Evolutionary conservation across 2,113 vertebrate species (phyloP).

Genomic region (Ceuthmochares aereus): DNA sequence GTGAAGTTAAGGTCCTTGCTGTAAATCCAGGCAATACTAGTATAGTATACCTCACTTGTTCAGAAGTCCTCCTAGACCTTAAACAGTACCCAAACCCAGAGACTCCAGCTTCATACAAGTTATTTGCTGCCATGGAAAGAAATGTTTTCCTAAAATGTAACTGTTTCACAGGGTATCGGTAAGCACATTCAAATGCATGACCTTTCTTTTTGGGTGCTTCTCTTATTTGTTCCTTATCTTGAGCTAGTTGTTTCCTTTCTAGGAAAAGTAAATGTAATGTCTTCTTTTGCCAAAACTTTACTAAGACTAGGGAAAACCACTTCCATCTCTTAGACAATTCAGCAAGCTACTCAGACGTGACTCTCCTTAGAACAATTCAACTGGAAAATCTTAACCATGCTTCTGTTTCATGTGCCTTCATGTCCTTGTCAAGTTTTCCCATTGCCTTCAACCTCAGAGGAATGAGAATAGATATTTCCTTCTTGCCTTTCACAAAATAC

Average conservation of each 20-base stretch:
- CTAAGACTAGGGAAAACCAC: neutral
- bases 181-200: neutral
- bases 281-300: slow-evolving; percentile 17
- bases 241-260: slow-evolving; percentile 9
- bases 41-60: neutral
- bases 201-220: neutral
- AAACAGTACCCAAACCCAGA: neutral
- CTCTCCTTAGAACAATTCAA: neutral
- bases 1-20: neutral
- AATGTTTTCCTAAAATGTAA: accelerated
- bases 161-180: neutral
- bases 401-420: neutral
- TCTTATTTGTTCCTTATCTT: neutral
- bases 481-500: neutral
- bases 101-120: neutral
- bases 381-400: neutral
- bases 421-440: neutral
- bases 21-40: neutral
- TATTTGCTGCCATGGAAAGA: neutral
- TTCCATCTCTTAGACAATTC: neutral
- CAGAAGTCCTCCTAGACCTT: neutral
- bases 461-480: neutral
- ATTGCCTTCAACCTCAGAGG: neutral
- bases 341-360: neutral
- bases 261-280: neutral